Conservation (phyloP, 2,888 invertebrate species). For the Noctua pronuba region DNA sequence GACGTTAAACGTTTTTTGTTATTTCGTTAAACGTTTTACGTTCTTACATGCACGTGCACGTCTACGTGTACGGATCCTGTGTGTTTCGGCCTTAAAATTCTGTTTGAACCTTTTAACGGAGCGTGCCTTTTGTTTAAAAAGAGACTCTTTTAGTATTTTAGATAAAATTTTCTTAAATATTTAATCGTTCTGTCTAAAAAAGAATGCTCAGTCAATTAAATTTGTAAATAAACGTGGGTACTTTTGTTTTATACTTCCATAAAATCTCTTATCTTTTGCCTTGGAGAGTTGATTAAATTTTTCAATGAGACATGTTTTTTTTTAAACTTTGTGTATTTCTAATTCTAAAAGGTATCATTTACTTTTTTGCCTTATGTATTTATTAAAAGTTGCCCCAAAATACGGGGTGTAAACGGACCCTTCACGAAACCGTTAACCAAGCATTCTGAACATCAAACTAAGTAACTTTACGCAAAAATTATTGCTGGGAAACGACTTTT, state of each 20-base stretch:
- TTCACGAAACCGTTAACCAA: too few relatives aligned
- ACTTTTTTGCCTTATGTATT: background rate
- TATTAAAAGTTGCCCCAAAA: background rate
- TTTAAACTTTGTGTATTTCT: constrained; percentile 22
- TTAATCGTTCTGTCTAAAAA: constrained; percentile 6
- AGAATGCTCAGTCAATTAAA: constrained; percentile 36
- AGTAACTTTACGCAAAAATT: too few relatives aligned
- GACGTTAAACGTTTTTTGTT: too few relatives aligned
- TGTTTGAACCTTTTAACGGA: constrained; percentile 15
- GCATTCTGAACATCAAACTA: too few relatives aligned
- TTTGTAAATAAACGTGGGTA: constrained; percentile 21
- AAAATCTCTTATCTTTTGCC: constrained; percentile 39
- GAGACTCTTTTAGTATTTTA: background rate
- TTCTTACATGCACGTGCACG: too few relatives aligned
- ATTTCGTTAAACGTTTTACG: too few relatives aligned
- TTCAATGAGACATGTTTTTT: constrained; percentile 43
- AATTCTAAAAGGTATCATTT: constrained; percentile 30
- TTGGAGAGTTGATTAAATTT: constrained; percentile 12
- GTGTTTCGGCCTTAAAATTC: too few relatives aligned
- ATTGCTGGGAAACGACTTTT: too few relatives aligned
- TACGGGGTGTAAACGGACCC: too few relatives aligned
- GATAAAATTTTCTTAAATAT: constrained; percentile 13
- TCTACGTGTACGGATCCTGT: too few relatives aligned
- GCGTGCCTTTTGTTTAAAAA: constrained; percentile 28
- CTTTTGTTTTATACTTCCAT: constrained; percentile 33